A percentile compares a stretch with the other conserved stretches of the same genome.
These are phyloP conservation scores for Sphinx pinastri DNA, from an alignment of 2,888 invertebrate genomes.

Conservation along the genomic window DNA sequence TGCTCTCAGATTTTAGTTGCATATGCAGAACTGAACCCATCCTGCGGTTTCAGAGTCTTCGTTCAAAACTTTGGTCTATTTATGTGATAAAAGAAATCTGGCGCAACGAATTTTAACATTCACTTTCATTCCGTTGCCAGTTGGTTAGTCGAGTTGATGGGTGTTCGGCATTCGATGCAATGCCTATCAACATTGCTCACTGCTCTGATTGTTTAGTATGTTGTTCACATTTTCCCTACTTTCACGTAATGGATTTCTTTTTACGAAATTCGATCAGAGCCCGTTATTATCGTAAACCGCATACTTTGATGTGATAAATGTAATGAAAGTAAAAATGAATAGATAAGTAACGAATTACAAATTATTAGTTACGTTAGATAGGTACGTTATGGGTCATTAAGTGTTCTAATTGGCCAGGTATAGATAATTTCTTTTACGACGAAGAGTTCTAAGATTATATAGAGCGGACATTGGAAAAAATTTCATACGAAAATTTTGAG, in stretches of 20 bases:
- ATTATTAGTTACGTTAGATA: too few relatives aligned
- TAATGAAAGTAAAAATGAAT: too few relatives aligned
- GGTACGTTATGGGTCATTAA: too few relatives aligned
- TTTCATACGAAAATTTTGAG: too few relatives aligned
- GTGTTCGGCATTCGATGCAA: constrained; percentile 29
- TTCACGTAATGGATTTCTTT: constrained; percentile 38
- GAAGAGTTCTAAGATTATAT: too few relatives aligned
- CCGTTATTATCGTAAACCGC: background rate
- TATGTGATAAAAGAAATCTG: background rate
- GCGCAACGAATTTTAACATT: constrained; percentile 13
- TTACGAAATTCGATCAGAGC: background rate
- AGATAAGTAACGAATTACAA: too few relatives aligned
- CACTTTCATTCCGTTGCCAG: constrained; percentile 36
- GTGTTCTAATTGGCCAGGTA: too few relatives aligned
- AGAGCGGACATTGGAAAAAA: too few relatives aligned
- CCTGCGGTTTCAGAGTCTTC: too few relatives aligned
- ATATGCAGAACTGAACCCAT: too few relatives aligned
- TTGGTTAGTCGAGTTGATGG: constrained; percentile 37
- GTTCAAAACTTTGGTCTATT: constrained; percentile 3
- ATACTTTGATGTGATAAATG: background rate
- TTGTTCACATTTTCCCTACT: constrained; percentile 50
- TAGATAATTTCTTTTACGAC: too few relatives aligned
- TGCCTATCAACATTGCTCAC: constrained; percentile 29
- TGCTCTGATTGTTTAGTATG: constrained; percentile 52
- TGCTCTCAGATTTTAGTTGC: too few relatives aligned